Conservation (phyloP, 2,797 vertebrate genomes). For the Catharus ustulatus region DNA sequence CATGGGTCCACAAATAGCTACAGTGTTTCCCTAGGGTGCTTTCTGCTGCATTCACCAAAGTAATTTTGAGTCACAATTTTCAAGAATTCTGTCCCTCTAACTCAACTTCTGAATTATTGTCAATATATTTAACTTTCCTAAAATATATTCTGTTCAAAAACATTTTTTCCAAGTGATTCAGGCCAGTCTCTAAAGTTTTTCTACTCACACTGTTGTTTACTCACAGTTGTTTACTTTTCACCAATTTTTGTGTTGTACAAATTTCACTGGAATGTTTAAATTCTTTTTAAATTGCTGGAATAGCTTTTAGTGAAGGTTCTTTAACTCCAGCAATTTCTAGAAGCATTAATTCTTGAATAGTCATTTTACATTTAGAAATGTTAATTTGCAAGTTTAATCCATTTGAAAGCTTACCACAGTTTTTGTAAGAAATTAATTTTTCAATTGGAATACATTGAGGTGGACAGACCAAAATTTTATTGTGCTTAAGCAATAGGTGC, state of each 20-base stretch:
- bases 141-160: neutral
- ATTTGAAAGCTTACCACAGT: neutral
- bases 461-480: neutral
- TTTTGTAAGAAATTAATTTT: neutral
- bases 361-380: neutral
- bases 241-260: neutral
- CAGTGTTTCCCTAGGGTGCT: neutral
- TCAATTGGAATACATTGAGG: neutral
- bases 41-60: neutral
- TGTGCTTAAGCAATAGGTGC: neutral
- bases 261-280: neutral
- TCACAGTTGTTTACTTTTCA: neutral
- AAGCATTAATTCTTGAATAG: neutral
- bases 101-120: neutral
- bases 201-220: neutral
- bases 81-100: neutral
- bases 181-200: neutral
- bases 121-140: neutral
- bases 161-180: neutral
- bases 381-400: neutral
- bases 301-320: neutral
- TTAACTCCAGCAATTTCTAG: neutral
- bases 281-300: neutral
- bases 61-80: neutral
- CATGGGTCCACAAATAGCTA: neutral